These are phyloP conservation scores for Mythimna lalbum DNA, from an alignment of 2,888 invertebrate genomes.

Conservation along the genomic window DNA sequence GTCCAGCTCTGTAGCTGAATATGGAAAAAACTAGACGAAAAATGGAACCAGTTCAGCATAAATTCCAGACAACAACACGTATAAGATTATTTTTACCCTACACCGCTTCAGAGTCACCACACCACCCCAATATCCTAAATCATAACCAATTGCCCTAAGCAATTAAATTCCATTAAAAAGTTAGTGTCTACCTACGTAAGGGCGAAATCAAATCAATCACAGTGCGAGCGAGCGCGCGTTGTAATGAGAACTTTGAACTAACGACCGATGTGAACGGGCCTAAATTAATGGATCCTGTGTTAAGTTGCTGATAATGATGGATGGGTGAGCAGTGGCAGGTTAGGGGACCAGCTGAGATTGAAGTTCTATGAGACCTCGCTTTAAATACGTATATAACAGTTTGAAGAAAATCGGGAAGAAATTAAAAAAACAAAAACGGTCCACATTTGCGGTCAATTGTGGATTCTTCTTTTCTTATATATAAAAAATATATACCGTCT, in stretches of 20 bases:
- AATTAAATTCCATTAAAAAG: slow-evolving; percentile 57
- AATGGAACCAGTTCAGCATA: too few relatives aligned
- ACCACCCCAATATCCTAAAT: slow-evolving; percentile 5
- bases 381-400: background rate
- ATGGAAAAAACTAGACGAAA: too few relatives aligned
- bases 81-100: too few relatives aligned
- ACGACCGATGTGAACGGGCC: slow-evolving; percentile 51
- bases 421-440: too few relatives aligned
- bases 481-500: too few relatives aligned
- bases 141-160: slow-evolving; percentile 35
- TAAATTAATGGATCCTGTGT: slow-evolving; percentile 58
- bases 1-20: too few relatives aligned
- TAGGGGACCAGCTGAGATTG: slow-evolving; percentile 1
- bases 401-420: background rate
- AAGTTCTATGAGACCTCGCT: background rate
- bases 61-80: too few relatives aligned
- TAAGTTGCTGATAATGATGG: slow-evolving; percentile 50
- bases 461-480: too few relatives aligned
- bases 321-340: slow-evolving; percentile 25
- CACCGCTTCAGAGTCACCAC: background rate
- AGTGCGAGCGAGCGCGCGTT: slow-evolving; percentile 39
- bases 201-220: slow-evolving; percentile 57
- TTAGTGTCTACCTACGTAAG: slow-evolving; percentile 33
- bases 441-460: too few relatives aligned
- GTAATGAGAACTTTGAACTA: slow-evolving; percentile 60